These are phyloP conservation scores for Regulus satrapa DNA, from an alignment of 2,113 vertebrate genomes.

Conservation along the genomic window DNA sequence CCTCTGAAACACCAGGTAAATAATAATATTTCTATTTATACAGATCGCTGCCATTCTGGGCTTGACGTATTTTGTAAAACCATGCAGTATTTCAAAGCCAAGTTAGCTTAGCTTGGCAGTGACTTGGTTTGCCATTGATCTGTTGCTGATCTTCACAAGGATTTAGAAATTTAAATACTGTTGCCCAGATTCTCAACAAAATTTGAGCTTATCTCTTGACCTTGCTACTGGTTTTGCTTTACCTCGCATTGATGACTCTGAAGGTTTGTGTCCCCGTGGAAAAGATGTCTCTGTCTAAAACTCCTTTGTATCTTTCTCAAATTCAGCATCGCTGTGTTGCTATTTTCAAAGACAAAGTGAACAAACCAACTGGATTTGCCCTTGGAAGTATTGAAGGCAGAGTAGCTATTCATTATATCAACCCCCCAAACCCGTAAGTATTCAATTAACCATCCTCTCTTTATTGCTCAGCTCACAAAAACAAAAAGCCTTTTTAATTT, in stretches of 20 bases:
- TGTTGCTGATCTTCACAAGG: background rate
- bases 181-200: background rate
- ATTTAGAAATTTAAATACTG: background rate
- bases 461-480: background rate
- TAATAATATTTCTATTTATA: background rate
- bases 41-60: background rate
- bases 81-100: background rate
- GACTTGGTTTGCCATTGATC: background rate
- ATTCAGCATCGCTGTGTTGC: conserved; percentile 95
- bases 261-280: background rate
- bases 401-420: conserved; percentile 98
- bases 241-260: background rate
- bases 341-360: conserved; percentile 99
- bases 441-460: background rate
- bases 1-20: conserved; percentile 96
- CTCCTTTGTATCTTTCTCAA: background rate
- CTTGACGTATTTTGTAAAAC: background rate
- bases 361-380: conserved; percentile 97
- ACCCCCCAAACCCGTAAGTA: conserved; percentile 97
- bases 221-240: background rate
- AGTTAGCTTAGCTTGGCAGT: fast-evolving
- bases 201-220: background rate
- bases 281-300: background rate
- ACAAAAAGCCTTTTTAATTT: background rate
- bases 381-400: conserved; percentile 96